Percentiles rank a stretch among this genome's conserved stretches.
These are phyloP conservation scores for Ammospiza nelsoni DNA, from an alignment of 2,113 vertebrate genomes.

Conservation along the genomic window DNA sequence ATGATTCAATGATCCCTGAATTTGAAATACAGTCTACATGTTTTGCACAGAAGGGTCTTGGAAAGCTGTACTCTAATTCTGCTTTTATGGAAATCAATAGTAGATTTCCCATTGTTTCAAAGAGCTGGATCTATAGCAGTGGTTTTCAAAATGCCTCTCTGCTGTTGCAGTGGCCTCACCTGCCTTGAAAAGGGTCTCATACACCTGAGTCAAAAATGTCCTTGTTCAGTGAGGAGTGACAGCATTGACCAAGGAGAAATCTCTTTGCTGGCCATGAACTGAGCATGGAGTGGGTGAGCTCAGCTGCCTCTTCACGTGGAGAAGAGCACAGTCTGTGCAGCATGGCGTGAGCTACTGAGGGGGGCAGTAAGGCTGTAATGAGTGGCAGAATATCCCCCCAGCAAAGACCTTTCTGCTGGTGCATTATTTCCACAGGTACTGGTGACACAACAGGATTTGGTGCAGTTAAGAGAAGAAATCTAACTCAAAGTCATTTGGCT, in stretches of 20 bases:
- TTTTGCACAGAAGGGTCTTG: background rate
- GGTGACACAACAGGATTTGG: accelerated
- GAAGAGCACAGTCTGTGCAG: accelerated
- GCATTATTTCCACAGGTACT: background rate
- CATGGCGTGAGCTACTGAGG: accelerated
- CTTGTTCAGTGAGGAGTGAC: background rate
- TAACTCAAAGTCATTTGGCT: slow-evolving; percentile 41
- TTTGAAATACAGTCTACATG: background rate
- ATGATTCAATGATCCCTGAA: background rate
- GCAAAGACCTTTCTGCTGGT: background rate
- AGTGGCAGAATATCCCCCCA: background rate
- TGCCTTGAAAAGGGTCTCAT: background rate
- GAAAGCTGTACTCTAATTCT: background rate
- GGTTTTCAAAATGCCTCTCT: background rate
- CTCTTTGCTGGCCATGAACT: background rate
- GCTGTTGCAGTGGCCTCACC: background rate
- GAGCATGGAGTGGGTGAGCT: background rate
- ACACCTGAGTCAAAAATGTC: background rate
- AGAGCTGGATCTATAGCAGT: background rate
- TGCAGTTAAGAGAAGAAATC: background rate
- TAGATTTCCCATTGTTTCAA: background rate
- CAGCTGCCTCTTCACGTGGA: background rate
- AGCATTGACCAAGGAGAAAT: background rate
- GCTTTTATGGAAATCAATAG: background rate
- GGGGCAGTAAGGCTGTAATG: background rate